Base-by-base conservation (phyloP, 2,797 vertebrate genomes). In the Rhyacichthys aspro region DNA sequence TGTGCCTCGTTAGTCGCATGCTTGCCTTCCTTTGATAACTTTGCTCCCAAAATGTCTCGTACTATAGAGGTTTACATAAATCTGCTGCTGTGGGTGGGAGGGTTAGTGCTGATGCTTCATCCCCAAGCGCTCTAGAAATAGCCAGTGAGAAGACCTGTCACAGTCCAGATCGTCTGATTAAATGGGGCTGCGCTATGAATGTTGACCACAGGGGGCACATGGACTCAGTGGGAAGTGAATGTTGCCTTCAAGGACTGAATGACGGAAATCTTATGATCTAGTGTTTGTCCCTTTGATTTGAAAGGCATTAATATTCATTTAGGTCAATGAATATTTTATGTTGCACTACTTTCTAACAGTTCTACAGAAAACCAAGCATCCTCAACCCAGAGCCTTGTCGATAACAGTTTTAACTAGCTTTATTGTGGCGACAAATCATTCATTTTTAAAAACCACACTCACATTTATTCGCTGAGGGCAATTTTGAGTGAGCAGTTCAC, bases 181-280 rank as follows among this genome's bases (percentile, higher is more conserved):
- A 54, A 52, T 39, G 36, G 8, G n/a, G 38, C 43, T 76, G 84
- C 50, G 74, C 33, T 78, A 75, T 63, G 11, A 34, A 43, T 28
- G 43, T 48, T 72, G 55, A 36, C 86, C 84, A 89, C 87, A 69
- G 15, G 86, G 82, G 81, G 79, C 83, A 78, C 59, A 59, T 74
- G 61, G 33, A 56, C 55, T 32, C 74, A 36, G 44, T 14, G 8
- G 18, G 7, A 48, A 43, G 37, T 17, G 0, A 8, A 42, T 15
- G 1, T 34, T 2, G 5, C 23, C 15, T 16, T 8, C 2, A 8
- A 23, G 34, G 10, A 7, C 10, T 28, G 9, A 36, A 7, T 15
- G 7, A 18, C 15, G 11, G 2, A 53, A 11, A 67, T 7, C 0
- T 39, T 34, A 41, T 11, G 1, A 4, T 32, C 19, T 23, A 3